Evolutionary conservation across 2,888 invertebrate species (phyloP).

Genomic region (Diplolepis rosae): DNA sequence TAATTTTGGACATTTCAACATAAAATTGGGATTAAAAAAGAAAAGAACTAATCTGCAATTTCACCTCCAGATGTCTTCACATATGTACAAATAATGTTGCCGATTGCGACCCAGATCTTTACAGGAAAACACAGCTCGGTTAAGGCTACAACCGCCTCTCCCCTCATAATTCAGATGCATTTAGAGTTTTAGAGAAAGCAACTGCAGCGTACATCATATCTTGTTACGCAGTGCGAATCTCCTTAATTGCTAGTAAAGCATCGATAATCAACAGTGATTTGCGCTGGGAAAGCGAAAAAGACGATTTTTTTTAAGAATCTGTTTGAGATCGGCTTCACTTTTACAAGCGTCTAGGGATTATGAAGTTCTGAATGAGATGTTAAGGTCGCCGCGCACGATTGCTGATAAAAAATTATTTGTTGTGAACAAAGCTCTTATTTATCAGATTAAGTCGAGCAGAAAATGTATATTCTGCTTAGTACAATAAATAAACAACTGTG

Average conservation of each 20-base stretch:
- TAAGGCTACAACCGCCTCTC: slow-evolving; percentile 34
- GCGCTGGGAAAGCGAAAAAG: slow-evolving; percentile 15
- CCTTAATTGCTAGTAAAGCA: slow-evolving; percentile 25
- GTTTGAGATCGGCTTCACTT: neutral
- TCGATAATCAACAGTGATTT: neutral
- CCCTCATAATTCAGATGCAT: slow-evolving; percentile 1
- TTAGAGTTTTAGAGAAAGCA: slow-evolving; percentile 38
- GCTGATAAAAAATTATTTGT: neutral
- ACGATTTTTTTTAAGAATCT: neutral
- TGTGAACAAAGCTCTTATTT: neutral
- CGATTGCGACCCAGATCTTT: slow-evolving; percentile 35
- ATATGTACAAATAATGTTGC: neutral
- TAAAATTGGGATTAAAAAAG: neutral
- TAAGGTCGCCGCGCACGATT: slow-evolving; percentile 12
- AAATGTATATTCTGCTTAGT: too few species aligned
- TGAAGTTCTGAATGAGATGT: neutral
- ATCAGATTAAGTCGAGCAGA: neutral
- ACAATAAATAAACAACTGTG: too few species aligned
- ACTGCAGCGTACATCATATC: neutral
- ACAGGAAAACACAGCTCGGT: slow-evolving; percentile 21
- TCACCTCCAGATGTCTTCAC: neutral
- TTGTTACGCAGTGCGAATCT: slow-evolving; percentile 28
- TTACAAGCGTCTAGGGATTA: neutral
- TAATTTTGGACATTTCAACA: too few species aligned
- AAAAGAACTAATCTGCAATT: neutral